Base-by-base conservation (phyloP, 2,888 invertebrate genomes). In the Hemistola chrysoprasaria region DNA sequence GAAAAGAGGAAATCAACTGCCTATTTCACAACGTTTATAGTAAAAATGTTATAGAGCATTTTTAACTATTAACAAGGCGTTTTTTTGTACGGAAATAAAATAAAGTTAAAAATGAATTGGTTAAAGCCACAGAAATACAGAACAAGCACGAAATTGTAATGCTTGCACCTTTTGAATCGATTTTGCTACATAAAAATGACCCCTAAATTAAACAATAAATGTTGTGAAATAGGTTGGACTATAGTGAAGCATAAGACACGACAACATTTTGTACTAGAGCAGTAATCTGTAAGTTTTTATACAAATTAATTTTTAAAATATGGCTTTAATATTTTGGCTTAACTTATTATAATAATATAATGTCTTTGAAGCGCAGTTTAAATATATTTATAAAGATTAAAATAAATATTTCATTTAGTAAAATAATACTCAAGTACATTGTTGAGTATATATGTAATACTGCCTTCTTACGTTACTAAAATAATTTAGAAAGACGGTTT, bases 201-300 rank as follows among this genome's bases (percentile, higher is more conserved):
- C n/a, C n/a, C n/a, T n/a, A n/a, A 2, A 16, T 16, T 16, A 4
- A 16, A 16, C 3, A 23, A 22, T 35, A 27, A 32, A 37, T 36
- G 32, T 28, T 42, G 27, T 42, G 36, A 42, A 42, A 42, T 8
- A 32, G 26, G 27, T 37, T 47, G 38, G 41, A 50, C 42, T 50
- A 50, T 40, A 33, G 35, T 32, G 56, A 55, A 63, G 65, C 65
- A 49, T 78, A 79, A 78, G 75, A 79, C 76, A 78, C 78, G 51
- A 69, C 61, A 64, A 62, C 45, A 63, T 66, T 81, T 83, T 82
- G 80, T 80, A 84, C 81, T 78, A 74, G 75, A 72, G 67, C 73
- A 69, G 59, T 69, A 64, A 60, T 60, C 50, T 58, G 44, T 46
- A 22, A 8, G 22, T 24, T 35, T 32, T 11, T 39, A 20, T 25